A percentile compares a stretch with the other conserved stretches of the same genome.
phyloP scores from a whole-genome alignment of 2,888 invertebrate genomes.

The Tetragonula carbonaria region DNA sequence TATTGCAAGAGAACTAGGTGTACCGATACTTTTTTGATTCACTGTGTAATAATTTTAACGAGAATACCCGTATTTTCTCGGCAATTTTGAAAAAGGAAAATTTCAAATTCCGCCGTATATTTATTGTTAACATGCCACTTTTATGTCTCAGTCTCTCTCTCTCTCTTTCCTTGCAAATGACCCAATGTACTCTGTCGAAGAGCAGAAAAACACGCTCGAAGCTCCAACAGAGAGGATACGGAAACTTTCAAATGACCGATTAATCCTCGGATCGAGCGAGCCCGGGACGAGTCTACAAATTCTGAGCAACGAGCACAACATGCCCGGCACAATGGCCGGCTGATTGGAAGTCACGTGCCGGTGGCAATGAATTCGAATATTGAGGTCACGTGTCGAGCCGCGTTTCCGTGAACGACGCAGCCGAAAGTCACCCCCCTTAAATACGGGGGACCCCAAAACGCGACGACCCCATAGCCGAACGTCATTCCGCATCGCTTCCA shows the following conservation, averaged over 20 bases:
- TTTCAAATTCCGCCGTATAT: too few species aligned
- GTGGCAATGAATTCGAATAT: constrained; percentile 75
- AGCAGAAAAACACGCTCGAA: not conserved
- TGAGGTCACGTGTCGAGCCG: constrained; percentile 75
- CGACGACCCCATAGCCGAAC: constrained; percentile 3
- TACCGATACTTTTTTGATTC: too few species aligned
- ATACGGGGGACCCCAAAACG: constrained; percentile 26
- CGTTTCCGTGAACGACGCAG: constrained; percentile 71
- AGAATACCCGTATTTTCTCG: too few species aligned
- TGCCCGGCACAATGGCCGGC: constrained; percentile 72
- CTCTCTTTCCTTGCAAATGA: not conserved
- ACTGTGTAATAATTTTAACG: too few species aligned
- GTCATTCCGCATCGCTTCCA: constrained; percentile 27
- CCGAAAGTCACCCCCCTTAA: constrained; percentile 62
- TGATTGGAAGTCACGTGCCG: constrained; percentile 82
- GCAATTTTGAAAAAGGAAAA: too few species aligned
- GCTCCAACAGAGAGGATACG: not conserved
- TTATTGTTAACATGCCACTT: too few species aligned
- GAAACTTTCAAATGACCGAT: constrained; percentile 30
- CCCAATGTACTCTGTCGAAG: not conserved
- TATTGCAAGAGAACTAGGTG: too few species aligned
- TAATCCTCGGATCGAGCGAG: constrained; percentile 25
- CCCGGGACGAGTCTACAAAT: constrained; percentile 37
- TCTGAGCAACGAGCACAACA: constrained; percentile 52
- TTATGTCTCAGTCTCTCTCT: too few species aligned